Conservation (phyloP, 2,797 vertebrate genomes). For the Paratrypauchen microcephalus region DNA sequence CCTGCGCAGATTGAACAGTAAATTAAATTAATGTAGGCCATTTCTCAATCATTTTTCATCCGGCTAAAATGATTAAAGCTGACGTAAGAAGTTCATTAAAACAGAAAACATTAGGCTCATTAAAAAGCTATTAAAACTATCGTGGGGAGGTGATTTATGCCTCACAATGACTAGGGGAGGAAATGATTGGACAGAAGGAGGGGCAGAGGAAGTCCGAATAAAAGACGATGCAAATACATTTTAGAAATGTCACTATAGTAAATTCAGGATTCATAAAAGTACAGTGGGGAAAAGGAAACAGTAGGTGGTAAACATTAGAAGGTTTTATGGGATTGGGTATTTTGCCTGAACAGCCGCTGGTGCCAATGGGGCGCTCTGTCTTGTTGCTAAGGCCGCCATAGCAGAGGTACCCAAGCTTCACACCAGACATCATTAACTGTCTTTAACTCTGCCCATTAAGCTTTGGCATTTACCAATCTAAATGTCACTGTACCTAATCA, state of each 20-base stretch:
- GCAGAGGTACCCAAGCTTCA: slow-evolving; percentile 53
- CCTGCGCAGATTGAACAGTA: slow-evolving; percentile 85
- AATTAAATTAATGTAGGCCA: slow-evolving; percentile 90
- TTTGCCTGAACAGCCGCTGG: slow-evolving; percentile 21
- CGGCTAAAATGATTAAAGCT: slow-evolving; percentile 91
- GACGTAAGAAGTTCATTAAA: slow-evolving; percentile 95
- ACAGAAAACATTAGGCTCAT: slow-evolving; percentile 93
- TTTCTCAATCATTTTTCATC: slow-evolving; percentile 91
- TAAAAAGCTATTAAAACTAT: slow-evolving; percentile 96
- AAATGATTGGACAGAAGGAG: slow-evolving; percentile 61
- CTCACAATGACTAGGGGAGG: slow-evolving; percentile 68
- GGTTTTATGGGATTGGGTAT: slow-evolving; percentile 34
- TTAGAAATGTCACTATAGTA: slow-evolving; percentile 50
- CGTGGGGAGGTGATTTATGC: slow-evolving; percentile 87
- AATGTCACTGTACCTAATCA: slow-evolving; percentile 71
- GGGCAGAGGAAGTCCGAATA: slow-evolving; percentile 53
- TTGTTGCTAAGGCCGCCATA: slow-evolving; percentile 47
- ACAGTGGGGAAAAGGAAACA: slow-evolving; percentile 31
- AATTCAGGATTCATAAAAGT: slow-evolving; percentile 38
- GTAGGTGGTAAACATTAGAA: slow-evolving; percentile 38
- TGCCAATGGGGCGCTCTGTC: slow-evolving; percentile 21
- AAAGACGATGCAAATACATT: slow-evolving; percentile 44
- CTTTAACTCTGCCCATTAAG: slow-evolving; percentile 60
- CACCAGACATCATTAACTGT: slow-evolving; percentile 57
- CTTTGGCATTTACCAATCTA: slow-evolving; percentile 67